Evolutionary conservation across 2,888 invertebrate species (phyloP), one percentile per base, ranked within the genome.

Genomic region (Drosophila koepferae): DNA sequence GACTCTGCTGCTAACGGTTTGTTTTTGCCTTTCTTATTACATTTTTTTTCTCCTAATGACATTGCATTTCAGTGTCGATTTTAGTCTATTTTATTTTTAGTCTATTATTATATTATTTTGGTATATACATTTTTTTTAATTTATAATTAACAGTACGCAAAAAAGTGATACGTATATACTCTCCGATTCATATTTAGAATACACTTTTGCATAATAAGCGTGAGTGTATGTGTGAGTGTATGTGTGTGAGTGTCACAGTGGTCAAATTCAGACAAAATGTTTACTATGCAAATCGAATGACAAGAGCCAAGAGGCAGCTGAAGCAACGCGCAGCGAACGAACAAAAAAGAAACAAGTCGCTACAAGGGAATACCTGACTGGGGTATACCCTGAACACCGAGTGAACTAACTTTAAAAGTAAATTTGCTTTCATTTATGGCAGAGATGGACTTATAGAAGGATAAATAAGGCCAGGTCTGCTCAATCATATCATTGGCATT

Each of bases 241-340:
- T 56, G 9, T 20, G 41, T 66, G 63, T 70, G 55, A 67, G 49
- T 36, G 48, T 41, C 75, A 59, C 75, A 75, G 44, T 72, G 80
- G 71, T 74, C 62, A 66, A 76, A 72, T 77, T 67, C 72, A 48
- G 63, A 31, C 58, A 64, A 62, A 71, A 62, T 78, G 63, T 77
- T 86, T 76, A 49, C 74, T 81, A 86, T 88, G 86, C 88, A 86
- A 88, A 86, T 86, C 77, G 77, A 83, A 86, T 88, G 77, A 75
- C 74, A 72, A 51, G 68, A 73, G 79, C 76, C 82, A 63, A 59
- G 82, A 73, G 78, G 71, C 77, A 81, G 71, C 59, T 72, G 36
- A 62, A 61, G 67, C 61, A 72, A 60, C 34, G 58, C 49, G 56
- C 78, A 63, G 23, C 55, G 38, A 53, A 36, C 31, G n/a, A 55